phyloP scores from a whole-genome alignment of 1,140 invertebrate genomes.

The Rhagoletis pomonella region DNA sequence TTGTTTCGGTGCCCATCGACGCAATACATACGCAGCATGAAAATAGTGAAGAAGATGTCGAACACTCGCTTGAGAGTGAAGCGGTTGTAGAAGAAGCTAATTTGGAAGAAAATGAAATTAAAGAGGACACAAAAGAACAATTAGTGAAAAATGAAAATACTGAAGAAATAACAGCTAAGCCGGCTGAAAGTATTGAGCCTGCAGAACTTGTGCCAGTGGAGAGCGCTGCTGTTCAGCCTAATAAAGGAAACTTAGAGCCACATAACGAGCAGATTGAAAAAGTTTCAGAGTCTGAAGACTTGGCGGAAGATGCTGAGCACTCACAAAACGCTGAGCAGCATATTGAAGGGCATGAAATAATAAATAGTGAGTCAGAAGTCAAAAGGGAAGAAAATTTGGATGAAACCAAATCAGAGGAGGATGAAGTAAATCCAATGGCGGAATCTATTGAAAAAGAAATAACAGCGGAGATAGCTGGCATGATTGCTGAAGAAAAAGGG shows the following conservation, averaged over 20 bases:
- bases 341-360: conserved; percentile 1
- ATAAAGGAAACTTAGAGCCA: neutral
- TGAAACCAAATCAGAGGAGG: neutral
- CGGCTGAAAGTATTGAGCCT: neutral
- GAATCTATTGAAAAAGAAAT: conserved; percentile 22
- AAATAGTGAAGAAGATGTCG: conserved; percentile 12
- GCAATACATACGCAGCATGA: neutral
- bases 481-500: neutral
- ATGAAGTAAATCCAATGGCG: neutral
- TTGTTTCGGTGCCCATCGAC: neutral
- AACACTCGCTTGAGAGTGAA: neutral
- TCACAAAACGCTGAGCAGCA: neutral
- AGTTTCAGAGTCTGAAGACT: too few species aligned
- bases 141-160: neutral
- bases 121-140: neutral
- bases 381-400: conserved; percentile 53
- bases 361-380: neutral
- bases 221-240: neutral
- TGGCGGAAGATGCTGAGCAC: neutral
- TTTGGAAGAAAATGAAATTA: conserved; percentile 6
- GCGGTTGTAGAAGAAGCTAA: conserved; percentile 4
- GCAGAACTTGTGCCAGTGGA: neutral
- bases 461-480: neutral
- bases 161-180: neutral
- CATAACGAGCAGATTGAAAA: neutral